Percentiles rank a stretch among this genome's conserved stretches.
Conservation (phyloP, 2,888 invertebrate genomes). For the Heliconius ismenius region DNA sequence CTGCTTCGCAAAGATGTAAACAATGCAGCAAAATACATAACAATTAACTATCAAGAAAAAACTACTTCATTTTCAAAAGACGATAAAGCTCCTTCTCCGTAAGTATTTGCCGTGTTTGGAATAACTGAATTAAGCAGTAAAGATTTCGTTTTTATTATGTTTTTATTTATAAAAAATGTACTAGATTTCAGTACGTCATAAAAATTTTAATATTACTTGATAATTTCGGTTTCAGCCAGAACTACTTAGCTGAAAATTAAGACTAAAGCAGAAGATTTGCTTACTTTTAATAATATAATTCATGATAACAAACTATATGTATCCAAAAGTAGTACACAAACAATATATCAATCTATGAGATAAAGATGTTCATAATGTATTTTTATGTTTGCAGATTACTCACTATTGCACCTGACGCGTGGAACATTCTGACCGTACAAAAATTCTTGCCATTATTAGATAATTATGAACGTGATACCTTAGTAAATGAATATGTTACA, state of each 20-base stretch:
- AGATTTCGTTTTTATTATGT: neutral
- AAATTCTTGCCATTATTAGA: conserved; percentile 89
- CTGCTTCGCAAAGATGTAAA: conserved; percentile 87
- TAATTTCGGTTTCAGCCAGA: neutral
- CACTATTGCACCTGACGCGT: conserved; percentile 82
- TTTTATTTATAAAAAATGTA: too few relatives aligned
- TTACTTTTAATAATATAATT: too few relatives aligned
- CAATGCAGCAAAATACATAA: conserved; percentile 87
- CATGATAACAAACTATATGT: neutral
- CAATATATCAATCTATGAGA: conserved; percentile 8
- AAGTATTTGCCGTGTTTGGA: conserved; percentile 65
- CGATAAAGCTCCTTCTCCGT: conserved; percentile 90
- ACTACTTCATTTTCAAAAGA: conserved; percentile 85
- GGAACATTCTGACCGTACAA: conserved; percentile 87
- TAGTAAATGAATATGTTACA: conserved; percentile 89
- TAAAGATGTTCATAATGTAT: neutral
- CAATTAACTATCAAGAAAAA: conserved; percentile 87
- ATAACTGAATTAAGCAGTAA: neutral
- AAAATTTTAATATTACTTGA: too few relatives aligned
- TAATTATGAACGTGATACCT: conserved; percentile 90
- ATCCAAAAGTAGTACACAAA: neutral
- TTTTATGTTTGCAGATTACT: conserved; percentile 82
- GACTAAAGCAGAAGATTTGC: neutral
- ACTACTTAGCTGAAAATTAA: neutral
- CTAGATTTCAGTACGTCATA: too few relatives aligned